phyloP scores from a whole-genome alignment of 2,113 vertebrate species.

The Anolis carolinensis region DNA sequence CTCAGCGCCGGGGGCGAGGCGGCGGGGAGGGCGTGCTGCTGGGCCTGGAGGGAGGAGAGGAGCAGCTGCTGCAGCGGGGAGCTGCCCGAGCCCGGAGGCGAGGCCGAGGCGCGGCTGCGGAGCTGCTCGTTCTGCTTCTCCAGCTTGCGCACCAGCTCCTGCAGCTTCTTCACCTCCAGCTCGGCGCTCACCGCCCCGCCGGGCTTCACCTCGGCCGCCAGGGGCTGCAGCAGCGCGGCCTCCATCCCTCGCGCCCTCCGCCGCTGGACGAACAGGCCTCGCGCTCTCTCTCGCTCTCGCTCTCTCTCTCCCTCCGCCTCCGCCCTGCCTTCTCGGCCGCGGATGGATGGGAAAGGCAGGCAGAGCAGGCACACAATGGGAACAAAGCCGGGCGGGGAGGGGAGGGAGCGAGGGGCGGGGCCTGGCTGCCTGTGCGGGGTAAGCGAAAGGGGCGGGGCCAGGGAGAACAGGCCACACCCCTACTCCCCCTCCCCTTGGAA shows the following conservation, averaged over 20 bases:
- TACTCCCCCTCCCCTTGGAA: too few relatives aligned
- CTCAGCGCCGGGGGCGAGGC: constrained; percentile 37
- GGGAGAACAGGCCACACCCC: neutral
- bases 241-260: constrained; percentile 60
- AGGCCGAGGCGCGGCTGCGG: constrained; percentile 78
- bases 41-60: constrained; percentile 67
- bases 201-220: constrained; percentile 82
- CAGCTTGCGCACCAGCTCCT: constrained; percentile 92
- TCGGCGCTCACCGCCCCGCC: constrained; percentile 83
- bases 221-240: constrained; percentile 75
- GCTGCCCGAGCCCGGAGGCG: neutral
- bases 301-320: too few relatives aligned
- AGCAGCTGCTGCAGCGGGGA: constrained; percentile 71
- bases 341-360: constrained; percentile 70
- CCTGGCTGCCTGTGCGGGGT: too few relatives aligned
- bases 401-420: neutral
- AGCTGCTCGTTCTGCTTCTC: constrained; percentile 94
- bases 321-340: constrained; percentile 47
- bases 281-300: too few relatives aligned
- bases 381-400: constrained; percentile 77
- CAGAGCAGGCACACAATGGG: constrained; percentile 55
- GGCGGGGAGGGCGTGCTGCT: constrained; percentile 38
- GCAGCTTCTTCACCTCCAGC: constrained; percentile 95
- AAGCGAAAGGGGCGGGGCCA: too few relatives aligned
- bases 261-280: too few relatives aligned